Base-by-base conservation (phyloP, 1,140 invertebrate species). In the Sinonovacula constricta region DNA sequence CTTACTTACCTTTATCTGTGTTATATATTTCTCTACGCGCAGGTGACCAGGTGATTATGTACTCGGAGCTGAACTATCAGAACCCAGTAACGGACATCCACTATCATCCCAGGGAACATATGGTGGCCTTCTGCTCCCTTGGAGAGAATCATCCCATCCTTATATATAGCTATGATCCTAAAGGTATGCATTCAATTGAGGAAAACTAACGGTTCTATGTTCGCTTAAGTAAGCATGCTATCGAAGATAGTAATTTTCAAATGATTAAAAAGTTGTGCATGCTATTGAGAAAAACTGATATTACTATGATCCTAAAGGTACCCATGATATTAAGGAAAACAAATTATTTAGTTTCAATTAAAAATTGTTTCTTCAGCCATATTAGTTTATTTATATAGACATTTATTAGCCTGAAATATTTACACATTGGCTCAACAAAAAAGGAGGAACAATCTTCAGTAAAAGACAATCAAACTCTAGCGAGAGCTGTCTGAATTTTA, bases 71-170 rank as follows among this genome's bases (percentile, higher is more conserved):
- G 36, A 87, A 89, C 67, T 91, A 88, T 83, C 86, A 81, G 74
- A 84, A 86, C 65, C 86, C 88, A 39, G 87, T 91, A 22, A 89
- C 88, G 68, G 91, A 82, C 82, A 91, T 94, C 1, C 91, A 93
- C 80, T 94, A 94, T 81, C 94, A 95, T 88, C 93, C 93, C 5
- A 91, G 92, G 63, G 93, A 94, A 71, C 92, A 94, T 75, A 92
- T 93, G 45, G 78, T 94, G 1, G 94, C 92, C 0, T 91, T 93
- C 65, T 88, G 88, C 79, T 88, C 88, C 26, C 68, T 87, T n/a
- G 89, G 89, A 15, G 87, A 89, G 53, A 89, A 90, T 77, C 88
- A 91, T 36, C 86, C 89, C n/a, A 81, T 91, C 24, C 76, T 88
- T 15, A 68, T 91, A 36, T 91, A 90, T 78, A 89, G 87, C 63